Evolutionary conservation across 2,113 vertebrate species (phyloP), one percentile per base, ranked within the genome.

Genomic region (Cyanoliseus patagonus): DNA sequence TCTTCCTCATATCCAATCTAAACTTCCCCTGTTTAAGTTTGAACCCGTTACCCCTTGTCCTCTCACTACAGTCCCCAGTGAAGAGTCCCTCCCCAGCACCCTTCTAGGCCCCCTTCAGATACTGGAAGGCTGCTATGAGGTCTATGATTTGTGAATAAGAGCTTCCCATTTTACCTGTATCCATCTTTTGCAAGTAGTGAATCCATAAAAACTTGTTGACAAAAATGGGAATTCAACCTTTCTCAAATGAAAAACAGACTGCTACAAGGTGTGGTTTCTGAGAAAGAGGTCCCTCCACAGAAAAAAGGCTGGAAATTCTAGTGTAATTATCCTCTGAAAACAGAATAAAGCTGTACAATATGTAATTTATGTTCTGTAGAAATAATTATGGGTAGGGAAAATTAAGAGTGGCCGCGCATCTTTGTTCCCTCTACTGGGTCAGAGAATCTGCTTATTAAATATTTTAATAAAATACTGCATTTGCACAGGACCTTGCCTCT

Each of bases 251-350:
- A 92, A 95, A 94, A 4, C 87, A 94, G 61, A 66, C 30, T 35
- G 30, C 42, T 90, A 55, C 55, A 90, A 93, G 76, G 82, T 78
- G 88, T 92, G 93, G 94, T 73, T 90, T 95, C 86, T 88, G 35
- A 90, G 53, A 94, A 72, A 57, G 51, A 80, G 31, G 55, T 83
- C 75, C 53, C 75, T 93, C 42, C 85, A 90, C 64, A 90, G 75
- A 92, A 95, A 92, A 66, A 59, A 74, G 75, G 63, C 76, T 86
- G 90, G 82, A 96, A 83, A 85, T 94, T 91, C 90, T 88, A 47
- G 75, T 75, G 13, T 86, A 95, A 97, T 95, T 95, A 92, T 46
- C 76, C 61, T 80, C 85, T 81, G 82, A 94, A 93, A 97, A 93
- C 49, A 96, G 61, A 91, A 92, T 82, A 86, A 96, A 91, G 88